Base-by-base conservation (phyloP, 2,888 invertebrate genomes). In the Metalampra italica region DNA sequence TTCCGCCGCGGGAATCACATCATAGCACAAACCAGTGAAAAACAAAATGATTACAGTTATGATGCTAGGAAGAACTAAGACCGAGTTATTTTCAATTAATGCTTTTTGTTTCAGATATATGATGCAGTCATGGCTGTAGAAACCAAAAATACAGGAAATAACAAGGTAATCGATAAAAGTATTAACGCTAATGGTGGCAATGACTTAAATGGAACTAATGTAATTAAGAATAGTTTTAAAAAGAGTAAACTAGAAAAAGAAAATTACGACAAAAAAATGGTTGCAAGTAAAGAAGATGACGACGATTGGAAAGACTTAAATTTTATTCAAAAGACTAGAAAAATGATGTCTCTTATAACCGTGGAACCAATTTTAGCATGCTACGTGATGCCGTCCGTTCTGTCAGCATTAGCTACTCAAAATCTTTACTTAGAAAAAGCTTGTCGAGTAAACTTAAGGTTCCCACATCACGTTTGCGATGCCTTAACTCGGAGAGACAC, bases 381-480 rank as follows among this genome's bases (percentile, higher is more conserved):
- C 64, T 94, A 94, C 71, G 94, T 94, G 12, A 90, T 90, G 90
- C 90, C 90, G 7, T 92, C 92, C 48, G 92, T 92, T 5, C 73
- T 92, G 11, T 93, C 96, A 1, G 92, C 93, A 42, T 72, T 96
- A 57, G 96, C 96, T 14, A 95, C 95, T 39, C 96, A 96, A 78
- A 96, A 96, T 78, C 83, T 96, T 45, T 95, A 95, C 75, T 87
- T 96, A 68, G 96, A 96, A 76, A 96, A 96, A 78, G 96, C 96
- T 0, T 96, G 96, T 71, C 85, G 96, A 55, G 96, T 96, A 0
- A 96, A 96, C 76, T 90, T 96, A 64, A 90, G 84, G 8, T 95
- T 94, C 64, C 91, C 93, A 0, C 91, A 92, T 49, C 91, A 92
- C 57, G 91, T 96, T 3, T 96, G 96, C 75, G 93, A 94, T 64